Evolutionary conservation across 30 jellyfish, hydroid and myxozoan genomes (phyloP), one percentile per base, ranked within the genome.

Genomic region (Hydractinia symbiolongicarpus): DNA sequence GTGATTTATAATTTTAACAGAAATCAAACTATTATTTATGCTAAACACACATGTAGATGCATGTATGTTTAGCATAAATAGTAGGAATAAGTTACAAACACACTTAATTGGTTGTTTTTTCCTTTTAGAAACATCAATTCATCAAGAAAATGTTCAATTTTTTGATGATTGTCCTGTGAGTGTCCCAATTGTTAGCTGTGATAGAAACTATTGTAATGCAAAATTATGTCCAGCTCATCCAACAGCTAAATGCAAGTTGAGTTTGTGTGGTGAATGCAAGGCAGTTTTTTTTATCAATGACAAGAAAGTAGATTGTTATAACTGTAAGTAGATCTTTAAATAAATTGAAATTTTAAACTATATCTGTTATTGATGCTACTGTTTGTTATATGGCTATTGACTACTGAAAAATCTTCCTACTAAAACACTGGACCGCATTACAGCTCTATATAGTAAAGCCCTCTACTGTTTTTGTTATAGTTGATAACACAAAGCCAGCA

Each of bases 261-360:
- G 84, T 67, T 57, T 83, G 11, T 89, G 96, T 55, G 96, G 95
- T 19, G 69, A 16, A 13, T 89, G 96, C 86, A 83, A 60, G 10
- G 96, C 96, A 4, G 96, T 83, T 50, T 89, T 66, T 82, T 78
- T 50, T 67, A 69, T 53, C 20, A 66, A 71, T 17, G 87, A 83
- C 58, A 21, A 53, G 55, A 74, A 76, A 77, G 94, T 88, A 4
- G 61, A 71, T 50, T 88, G 96, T 67, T 79, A 81, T 20, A 82
- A 70, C 17, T 64, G 74, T 64, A 13, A 64, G 74, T 64, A 4
- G 15, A 11, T 58, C 19, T 58, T 64, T 64, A 64, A n/a, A 44
- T 64, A 64, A 64, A 8, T 30, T 30, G n/a, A 30, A 30, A 30
- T 30, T 30, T 30, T 30, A 30, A 30, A 30, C 44, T 30, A 30